Percentiles rank a stretch among this genome's conserved stretches.
These are phyloP conservation scores for Reticulitermes speratus DNA, from an alignment of 1,140 invertebrate species.

Conservation along the genomic window DNA sequence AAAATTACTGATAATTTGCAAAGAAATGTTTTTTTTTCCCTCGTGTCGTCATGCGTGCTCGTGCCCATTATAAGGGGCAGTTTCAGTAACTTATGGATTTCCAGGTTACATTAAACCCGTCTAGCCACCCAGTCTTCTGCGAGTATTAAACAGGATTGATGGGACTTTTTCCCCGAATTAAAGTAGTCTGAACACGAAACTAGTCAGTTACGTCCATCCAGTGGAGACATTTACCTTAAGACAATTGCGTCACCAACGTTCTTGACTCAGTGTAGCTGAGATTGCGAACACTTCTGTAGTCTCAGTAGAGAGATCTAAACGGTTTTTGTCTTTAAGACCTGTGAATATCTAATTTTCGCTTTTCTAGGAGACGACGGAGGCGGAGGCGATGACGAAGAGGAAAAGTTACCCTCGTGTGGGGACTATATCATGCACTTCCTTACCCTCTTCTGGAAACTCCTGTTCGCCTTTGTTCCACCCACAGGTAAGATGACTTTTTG, in stretches of 20 bases:
- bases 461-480: constrained; percentile 97
- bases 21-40: too few species aligned
- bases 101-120: too few species aligned
- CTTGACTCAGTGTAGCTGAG: background rate
- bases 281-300: background rate
- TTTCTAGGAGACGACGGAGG: constrained; percentile 48
- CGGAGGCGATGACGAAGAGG: constrained; percentile 63
- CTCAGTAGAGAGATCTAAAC: background rate
- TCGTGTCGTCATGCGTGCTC: background rate
- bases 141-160: too few species aligned
- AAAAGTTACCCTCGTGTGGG: constrained; percentile 69
- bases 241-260: background rate
- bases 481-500: constrained; percentile 73
- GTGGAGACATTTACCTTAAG: too few species aligned
- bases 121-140: too few species aligned
- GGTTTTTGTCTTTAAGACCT: background rate
- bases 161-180: too few species aligned
- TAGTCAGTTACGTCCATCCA: too few species aligned
- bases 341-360: background rate
- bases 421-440: constrained; percentile 97
- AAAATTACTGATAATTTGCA: background rate
- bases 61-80: background rate
- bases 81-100: background rate
- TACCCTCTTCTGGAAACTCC: constrained; percentile 96
- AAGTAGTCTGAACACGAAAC: too few species aligned